phyloP scores from a whole-genome alignment of 2,113 vertebrate species.

The Marmota flaviventris region DNA sequence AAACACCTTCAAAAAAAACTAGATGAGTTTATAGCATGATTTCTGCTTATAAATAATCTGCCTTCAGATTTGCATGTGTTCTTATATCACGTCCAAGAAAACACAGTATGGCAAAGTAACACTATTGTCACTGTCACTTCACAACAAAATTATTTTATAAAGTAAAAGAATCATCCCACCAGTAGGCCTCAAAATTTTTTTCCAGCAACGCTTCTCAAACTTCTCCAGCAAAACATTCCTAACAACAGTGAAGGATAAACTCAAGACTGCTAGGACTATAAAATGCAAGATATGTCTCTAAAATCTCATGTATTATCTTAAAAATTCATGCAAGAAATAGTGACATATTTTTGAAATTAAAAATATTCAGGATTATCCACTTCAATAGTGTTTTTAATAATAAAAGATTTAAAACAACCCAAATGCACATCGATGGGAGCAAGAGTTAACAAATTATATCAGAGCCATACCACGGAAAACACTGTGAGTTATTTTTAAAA shows the following conservation, averaged over 20 bases:
- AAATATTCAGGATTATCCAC: not conserved
- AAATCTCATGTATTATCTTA: conserved; percentile 29
- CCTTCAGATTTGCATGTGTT: not conserved
- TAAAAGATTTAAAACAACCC: conserved; percentile 21
- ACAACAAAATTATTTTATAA: conserved; percentile 32
- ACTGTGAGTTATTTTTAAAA: not conserved
- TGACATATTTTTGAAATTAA: not conserved
- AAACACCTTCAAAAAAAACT: conserved; percentile 4
- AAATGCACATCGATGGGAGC: not conserved
- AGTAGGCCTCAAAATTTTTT: not conserved
- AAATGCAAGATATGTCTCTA: not conserved
- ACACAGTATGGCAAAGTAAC: not conserved
- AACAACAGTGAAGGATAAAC: not conserved
- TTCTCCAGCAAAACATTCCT: not conserved
- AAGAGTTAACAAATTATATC: not conserved
- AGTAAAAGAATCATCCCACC: not conserved
- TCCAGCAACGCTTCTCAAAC: not conserved
- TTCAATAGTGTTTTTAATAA: not conserved
- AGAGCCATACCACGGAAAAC: not conserved
- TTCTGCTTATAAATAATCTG: conserved; percentile 40
- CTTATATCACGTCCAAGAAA: not conserved
- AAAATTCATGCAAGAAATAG: not conserved
- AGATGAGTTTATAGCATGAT: not conserved
- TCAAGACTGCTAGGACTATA: not conserved
- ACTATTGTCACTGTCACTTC: not conserved